Evolutionary conservation across 2,888 invertebrate species (phyloP).

Genomic region (Torymus tubicola): DNA sequence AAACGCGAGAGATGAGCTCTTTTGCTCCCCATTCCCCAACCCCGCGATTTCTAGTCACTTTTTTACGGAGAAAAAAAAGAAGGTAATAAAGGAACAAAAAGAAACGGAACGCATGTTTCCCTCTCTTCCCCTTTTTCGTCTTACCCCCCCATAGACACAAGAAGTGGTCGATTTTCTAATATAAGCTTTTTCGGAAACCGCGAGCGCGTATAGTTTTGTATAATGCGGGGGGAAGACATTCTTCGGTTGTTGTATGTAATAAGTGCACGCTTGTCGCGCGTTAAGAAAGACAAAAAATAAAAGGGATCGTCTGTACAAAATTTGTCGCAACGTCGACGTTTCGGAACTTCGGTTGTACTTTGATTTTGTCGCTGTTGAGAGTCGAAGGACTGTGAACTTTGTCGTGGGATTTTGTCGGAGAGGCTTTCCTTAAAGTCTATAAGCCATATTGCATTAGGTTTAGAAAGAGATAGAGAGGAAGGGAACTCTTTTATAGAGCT

Average conservation of each 20-base stretch:
- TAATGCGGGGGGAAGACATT: conserved; percentile 9
- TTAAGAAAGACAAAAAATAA: not conserved
- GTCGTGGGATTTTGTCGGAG: conserved; percentile 2
- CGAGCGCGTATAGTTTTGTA: not conserved
- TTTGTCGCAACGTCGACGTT: conserved; percentile 9
- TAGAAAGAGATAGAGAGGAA: too few relatives aligned
- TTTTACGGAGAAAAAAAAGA: conserved; percentile 32
- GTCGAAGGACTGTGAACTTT: conserved; percentile 10
- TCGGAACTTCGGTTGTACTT: not conserved
- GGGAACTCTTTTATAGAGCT: too few relatives aligned
- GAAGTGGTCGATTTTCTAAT: conserved; percentile 10
- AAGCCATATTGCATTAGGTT: too few relatives aligned
- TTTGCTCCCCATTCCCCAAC: conserved; percentile 12
- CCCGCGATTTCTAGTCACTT: conserved; percentile 48
- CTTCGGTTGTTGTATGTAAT: conserved; percentile 7
- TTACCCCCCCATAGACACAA: too few relatives aligned
- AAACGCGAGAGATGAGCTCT: conserved; percentile 3
- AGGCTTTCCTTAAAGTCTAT: too few relatives aligned
- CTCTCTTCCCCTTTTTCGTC: not conserved
- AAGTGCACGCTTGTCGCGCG: conserved; percentile 7
- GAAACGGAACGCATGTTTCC: conserved; percentile 26
- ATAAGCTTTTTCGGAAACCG: conserved; percentile 34
- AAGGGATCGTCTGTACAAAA: conserved; percentile 49
- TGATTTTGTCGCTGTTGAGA: not conserved
- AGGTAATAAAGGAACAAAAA: not conserved